These are phyloP conservation scores for Drosophila buzzatii DNA, from an alignment of 2,888 invertebrate species.

Conservation along the genomic window DNA sequence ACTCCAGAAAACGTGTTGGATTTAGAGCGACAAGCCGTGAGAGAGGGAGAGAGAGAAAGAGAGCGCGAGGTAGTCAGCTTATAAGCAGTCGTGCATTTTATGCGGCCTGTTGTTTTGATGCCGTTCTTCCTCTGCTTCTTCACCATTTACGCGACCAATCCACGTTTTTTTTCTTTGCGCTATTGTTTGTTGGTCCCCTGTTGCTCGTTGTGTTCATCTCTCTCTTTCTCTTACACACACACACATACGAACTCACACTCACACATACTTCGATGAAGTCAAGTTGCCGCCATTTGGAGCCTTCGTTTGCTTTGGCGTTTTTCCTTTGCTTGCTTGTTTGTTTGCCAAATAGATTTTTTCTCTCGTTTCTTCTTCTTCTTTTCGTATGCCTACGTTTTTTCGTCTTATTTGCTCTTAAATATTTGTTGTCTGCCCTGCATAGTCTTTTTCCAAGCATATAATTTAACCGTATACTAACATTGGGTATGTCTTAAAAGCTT, in stretches of 20 bases:
- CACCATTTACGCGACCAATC: slow-evolving; percentile 54
- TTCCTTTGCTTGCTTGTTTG: slow-evolving; percentile 52
- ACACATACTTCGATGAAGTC: slow-evolving; percentile 18
- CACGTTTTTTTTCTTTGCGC: slow-evolving; percentile 49
- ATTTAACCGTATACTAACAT: neutral
- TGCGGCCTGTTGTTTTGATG: slow-evolving; percentile 56
- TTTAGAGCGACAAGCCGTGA: slow-evolving; percentile 5
- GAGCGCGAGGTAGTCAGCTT: slow-evolving; percentile 19
- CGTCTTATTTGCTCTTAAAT: slow-evolving; percentile 54
- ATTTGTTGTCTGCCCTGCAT: slow-evolving; percentile 34
- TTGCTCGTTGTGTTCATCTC: slow-evolving; percentile 28
- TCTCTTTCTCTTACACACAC: slow-evolving; percentile 2
- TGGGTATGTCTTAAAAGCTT: neutral
- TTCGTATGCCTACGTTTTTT: slow-evolving; percentile 14
- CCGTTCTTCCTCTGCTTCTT: slow-evolving; percentile 46
- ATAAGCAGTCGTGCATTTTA: slow-evolving; percentile 58
- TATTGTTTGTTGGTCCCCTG: slow-evolving; percentile 57
- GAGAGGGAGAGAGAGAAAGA: slow-evolving; percentile 8
- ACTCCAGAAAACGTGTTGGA: slow-evolving; percentile 16
- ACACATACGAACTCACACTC: neutral
- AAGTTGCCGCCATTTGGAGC: slow-evolving; percentile 63
- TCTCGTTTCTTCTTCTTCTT: neutral
- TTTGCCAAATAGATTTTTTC: slow-evolving; percentile 63
- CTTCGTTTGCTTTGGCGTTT: slow-evolving; percentile 35
- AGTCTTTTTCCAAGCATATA: slow-evolving; percentile 10